A percentile compares a stretch with the other conserved stretches of the same genome.
Conservation (phyloP, 2,797 vertebrate species). For the Trematomus bernacchii region DNA sequence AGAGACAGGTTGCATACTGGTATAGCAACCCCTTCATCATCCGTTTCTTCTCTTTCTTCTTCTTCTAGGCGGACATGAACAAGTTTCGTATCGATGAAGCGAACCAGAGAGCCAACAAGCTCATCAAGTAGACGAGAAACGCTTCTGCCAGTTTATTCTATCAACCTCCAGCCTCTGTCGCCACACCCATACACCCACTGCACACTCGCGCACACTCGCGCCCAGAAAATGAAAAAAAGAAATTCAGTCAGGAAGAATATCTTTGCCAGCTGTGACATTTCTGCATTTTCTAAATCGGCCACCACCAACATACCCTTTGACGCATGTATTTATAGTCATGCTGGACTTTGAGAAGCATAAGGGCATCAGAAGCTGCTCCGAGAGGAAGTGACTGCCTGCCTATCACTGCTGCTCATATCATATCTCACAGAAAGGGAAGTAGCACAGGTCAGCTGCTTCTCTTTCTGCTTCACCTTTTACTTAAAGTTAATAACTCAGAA, state of each 20-base stretch:
- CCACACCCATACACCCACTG: slow-evolving; percentile 13
- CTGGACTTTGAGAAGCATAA: slow-evolving; percentile 54
- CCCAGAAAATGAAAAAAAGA: neutral
- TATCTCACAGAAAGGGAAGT: slow-evolving; percentile 32
- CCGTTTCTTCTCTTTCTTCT: slow-evolving; percentile 38
- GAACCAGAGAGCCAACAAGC: slow-evolving; percentile 94
- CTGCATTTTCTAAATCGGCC: slow-evolving; percentile 20
- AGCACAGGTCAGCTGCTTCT: slow-evolving; percentile 30
- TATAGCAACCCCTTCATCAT: neutral
- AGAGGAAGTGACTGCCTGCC: slow-evolving; percentile 50
- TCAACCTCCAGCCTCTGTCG: slow-evolving; percentile 49
- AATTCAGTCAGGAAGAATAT: slow-evolving; percentile 34
- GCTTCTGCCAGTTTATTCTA: slow-evolving; percentile 38
- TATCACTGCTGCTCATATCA: slow-evolving; percentile 48
- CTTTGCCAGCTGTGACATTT: slow-evolving; percentile 29
- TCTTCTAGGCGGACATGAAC: slow-evolving; percentile 92
- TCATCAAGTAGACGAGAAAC: slow-evolving; percentile 87
- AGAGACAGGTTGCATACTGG: neutral
- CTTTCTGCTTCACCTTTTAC: neutral
- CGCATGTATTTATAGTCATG: slow-evolving; percentile 24
- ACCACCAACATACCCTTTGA: neutral
- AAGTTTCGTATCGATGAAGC: slow-evolving; percentile 92
- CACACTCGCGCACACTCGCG: neutral
- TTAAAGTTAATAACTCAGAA: slow-evolving; percentile 11
- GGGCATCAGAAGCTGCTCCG: slow-evolving; percentile 38